Conservation (phyloP, 2,113 vertebrate species). For the Phylloscopus trochilus region DNA sequence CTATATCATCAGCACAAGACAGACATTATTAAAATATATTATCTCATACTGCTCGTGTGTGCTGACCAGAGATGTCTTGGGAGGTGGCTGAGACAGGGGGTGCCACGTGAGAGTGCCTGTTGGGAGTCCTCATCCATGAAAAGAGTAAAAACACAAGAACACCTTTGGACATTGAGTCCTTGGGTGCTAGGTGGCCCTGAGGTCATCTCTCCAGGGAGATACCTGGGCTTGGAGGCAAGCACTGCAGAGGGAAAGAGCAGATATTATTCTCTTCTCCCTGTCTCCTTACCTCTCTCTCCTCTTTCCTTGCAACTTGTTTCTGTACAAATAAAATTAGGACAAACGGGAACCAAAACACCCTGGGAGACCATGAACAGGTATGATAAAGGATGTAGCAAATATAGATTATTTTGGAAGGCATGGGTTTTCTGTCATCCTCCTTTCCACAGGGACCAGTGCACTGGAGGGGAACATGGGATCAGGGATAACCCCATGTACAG, state of each 20-base stretch:
- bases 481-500: not conserved
- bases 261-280: not conserved
- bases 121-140: rapidly evolving
- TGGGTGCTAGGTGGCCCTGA: not conserved
- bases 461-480: not conserved
- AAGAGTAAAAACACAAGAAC: not conserved
- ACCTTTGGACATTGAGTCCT: not conserved
- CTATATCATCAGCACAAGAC: not conserved
- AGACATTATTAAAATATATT: not conserved
- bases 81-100: not conserved
- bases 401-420: not conserved
- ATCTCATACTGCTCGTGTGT: rapidly evolving
- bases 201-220: not conserved
- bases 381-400: not conserved
- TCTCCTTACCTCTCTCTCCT: not conserved
- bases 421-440: not conserved
- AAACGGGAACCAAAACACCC: not conserved
- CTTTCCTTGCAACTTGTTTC: not conserved
- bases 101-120: not conserved
- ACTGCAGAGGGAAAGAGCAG: rapidly evolving
- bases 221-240: not conserved
- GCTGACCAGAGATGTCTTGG: not conserved
- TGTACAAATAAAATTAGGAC: not conserved
- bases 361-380: not conserved
- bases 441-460: rapidly evolving